Conservation (phyloP, 2,888 invertebrate genomes). For the Hirtodrosophila cameraria region DNA sequence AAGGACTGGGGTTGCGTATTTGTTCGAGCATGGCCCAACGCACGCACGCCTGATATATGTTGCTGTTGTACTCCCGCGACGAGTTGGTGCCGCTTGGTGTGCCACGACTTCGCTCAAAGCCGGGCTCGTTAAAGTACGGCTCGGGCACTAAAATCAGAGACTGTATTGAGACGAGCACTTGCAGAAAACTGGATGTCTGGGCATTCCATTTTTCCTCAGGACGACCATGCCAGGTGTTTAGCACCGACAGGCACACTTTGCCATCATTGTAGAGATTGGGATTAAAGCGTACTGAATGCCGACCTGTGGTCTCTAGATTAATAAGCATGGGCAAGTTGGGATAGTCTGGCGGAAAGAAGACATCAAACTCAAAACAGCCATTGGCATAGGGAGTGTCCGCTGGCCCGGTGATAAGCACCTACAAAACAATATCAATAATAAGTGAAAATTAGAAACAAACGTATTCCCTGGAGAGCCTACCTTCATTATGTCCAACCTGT, state of each 20-base stretch:
- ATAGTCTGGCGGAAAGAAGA: constrained; percentile 93
- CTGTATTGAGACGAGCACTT: constrained; percentile 96
- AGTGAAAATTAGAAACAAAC: too few relatives aligned
- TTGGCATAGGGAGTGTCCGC: constrained; percentile 96
- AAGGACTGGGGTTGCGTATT: constrained; percentile 93
- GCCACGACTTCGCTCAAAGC: constrained; percentile 95
- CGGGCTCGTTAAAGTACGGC: constrained; percentile 97
- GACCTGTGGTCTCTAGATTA: constrained; percentile 95
- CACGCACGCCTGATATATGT: constrained; percentile 96
- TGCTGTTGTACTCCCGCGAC: constrained; percentile 96
- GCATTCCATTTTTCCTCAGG: constrained; percentile 99
- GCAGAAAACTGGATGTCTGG: constrained; percentile 96
- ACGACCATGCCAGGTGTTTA: constrained; percentile 98
- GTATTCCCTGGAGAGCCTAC: too few relatives aligned
- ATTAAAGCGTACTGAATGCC: constrained; percentile 95
- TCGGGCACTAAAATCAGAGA: constrained; percentile 95
- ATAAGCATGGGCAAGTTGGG: constrained; percentile 95
- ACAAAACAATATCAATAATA: constrained; percentile 28
- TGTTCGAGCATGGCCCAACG: constrained; percentile 99
- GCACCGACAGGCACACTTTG: constrained; percentile 96
- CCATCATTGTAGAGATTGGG: constrained; percentile 98
- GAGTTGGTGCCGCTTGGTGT: constrained; percentile 94
- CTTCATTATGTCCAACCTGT: constrained; percentile 98
- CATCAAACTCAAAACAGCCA: constrained; percentile 96
- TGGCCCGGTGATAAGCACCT: constrained; percentile 96